A percentile compares a stretch with the other conserved stretches of the same genome.
Conservation (phyloP, 1,140 invertebrate genomes). For the Babylonia areolata region DNA sequence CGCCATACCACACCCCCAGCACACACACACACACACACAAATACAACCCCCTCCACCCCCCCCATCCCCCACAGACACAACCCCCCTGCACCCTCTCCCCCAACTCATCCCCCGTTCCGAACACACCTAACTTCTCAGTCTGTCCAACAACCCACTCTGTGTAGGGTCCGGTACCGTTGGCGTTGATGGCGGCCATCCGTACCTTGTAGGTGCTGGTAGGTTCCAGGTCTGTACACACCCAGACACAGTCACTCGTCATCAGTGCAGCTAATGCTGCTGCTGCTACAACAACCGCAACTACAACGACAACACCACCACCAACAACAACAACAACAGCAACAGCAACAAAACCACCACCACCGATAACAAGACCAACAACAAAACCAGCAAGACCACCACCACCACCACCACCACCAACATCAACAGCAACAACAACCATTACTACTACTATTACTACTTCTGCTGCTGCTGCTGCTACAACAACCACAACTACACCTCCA, state of each 20-base stretch:
- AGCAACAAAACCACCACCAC: too few species aligned
- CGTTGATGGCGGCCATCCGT: constrained; percentile 90
- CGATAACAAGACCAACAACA: too few species aligned
- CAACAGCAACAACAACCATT: too few species aligned
- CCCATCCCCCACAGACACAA: not conserved
- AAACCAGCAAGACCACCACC: too few species aligned
- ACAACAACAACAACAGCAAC: not conserved
- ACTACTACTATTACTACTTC: too few species aligned
- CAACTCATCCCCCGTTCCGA: too few species aligned
- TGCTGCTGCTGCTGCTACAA: too few species aligned
- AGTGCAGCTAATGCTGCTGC: too few species aligned
- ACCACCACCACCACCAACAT: too few species aligned
- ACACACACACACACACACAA: not conserved
- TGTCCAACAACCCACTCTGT: constrained; percentile 87
- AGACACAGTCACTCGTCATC: too few species aligned
- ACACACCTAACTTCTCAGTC: not conserved
- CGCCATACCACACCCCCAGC: not conserved
- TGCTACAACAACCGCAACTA: not conserved
- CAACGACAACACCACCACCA: not conserved
- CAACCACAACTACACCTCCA: too few species aligned
- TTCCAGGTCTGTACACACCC: constrained; percentile 79
- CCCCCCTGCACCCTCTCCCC: too few species aligned
- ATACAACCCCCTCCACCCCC: not conserved
- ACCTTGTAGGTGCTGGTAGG: constrained; percentile 88
- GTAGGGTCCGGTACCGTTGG: constrained; percentile 94